A percentile compares a stretch with the other conserved stretches of the same genome.
Evolutionary conservation across 1,140 invertebrate genomes (phyloP).

Genomic region (Chironomus tepperi): DNA sequence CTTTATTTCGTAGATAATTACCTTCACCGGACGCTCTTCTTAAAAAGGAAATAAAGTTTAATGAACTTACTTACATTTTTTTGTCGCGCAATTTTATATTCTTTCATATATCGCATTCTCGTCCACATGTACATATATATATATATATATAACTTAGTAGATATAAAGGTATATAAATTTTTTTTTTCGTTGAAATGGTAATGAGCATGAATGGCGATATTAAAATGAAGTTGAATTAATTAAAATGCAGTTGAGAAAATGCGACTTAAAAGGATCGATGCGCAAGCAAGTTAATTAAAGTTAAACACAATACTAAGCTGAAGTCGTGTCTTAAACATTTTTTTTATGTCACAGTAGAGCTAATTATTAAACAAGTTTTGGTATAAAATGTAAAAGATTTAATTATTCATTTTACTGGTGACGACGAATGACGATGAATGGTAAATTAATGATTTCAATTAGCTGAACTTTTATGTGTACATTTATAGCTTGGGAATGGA

Average conservation of each 20-base stretch:
- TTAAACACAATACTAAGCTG: not conserved
- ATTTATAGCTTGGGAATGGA: not conserved
- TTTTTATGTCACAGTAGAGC: not conserved
- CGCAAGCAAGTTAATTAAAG: constrained; percentile 6
- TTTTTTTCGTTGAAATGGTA: constrained; percentile 2
- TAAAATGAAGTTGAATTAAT: constrained; percentile 15
- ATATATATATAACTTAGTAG: too few relatives aligned
- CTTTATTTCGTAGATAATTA: not conserved
- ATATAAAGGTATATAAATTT: not conserved
- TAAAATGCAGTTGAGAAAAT: constrained; percentile 14
- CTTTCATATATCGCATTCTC: too few relatives aligned
- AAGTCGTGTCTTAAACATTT: not conserved
- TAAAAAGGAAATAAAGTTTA: constrained; percentile 24
- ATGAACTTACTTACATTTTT: constrained; percentile 1
- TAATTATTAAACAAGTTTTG: constrained; percentile 9
- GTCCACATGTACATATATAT: too few relatives aligned
- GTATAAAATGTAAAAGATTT: not conserved
- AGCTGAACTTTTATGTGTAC: not conserved
- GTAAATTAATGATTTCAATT: not conserved
- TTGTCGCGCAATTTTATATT: not conserved
- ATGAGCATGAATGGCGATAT: constrained; percentile 7
- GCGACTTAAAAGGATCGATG: not conserved
- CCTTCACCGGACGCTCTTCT: constrained; percentile 18
- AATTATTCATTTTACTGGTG: constrained; percentile 3
- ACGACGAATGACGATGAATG: constrained; percentile 5